A percentile compares a stretch with the other conserved stretches of the same genome.
phyloP scores from a whole-genome alignment of 2,797 vertebrate genomes.

The Rhinophrynus dorsalis region DNA sequence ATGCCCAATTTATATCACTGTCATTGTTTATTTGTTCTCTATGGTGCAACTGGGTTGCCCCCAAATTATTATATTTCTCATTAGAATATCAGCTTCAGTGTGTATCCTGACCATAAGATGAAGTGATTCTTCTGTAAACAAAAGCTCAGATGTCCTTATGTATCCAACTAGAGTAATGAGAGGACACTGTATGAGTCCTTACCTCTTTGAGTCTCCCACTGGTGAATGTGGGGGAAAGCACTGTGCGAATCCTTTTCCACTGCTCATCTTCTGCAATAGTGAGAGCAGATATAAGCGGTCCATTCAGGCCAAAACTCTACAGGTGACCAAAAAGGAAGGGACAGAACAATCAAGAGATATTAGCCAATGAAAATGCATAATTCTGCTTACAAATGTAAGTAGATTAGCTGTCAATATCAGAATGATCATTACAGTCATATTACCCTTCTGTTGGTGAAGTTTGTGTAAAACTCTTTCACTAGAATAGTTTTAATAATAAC shows the following conservation, averaged over 20 bases:
- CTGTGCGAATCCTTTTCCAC: conserved; percentile 73
- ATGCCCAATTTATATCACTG: too few relatives aligned
- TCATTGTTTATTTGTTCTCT: too few relatives aligned
- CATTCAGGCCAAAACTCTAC: conserved; percentile 70
- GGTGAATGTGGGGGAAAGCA: conserved; percentile 78
- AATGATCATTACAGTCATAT: conserved; percentile 3
- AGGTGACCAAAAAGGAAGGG: not conserved
- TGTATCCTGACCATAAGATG: too few relatives aligned
- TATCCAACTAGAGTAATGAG: not conserved
- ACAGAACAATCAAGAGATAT: not conserved
- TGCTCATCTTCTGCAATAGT: conserved; percentile 64
- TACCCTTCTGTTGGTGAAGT: conserved; percentile 76
- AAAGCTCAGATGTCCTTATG: too few relatives aligned
- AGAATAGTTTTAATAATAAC: conserved; percentile 70
- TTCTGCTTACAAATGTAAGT: not conserved
- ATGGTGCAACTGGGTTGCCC: too few relatives aligned
- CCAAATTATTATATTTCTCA: too few relatives aligned
- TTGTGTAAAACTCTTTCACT: conserved; percentile 75
- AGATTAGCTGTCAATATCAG: not conserved
- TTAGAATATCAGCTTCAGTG: too few relatives aligned
- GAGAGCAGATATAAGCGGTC: conserved; percentile 63
- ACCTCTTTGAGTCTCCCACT: conserved; percentile 79
- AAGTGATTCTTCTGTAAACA: too few relatives aligned
- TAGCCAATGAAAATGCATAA: too few relatives aligned
- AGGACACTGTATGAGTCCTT: not conserved